Evolutionary conservation across 2,113 vertebrate species (phyloP).

Genomic region (Raja brachyura): DNA sequence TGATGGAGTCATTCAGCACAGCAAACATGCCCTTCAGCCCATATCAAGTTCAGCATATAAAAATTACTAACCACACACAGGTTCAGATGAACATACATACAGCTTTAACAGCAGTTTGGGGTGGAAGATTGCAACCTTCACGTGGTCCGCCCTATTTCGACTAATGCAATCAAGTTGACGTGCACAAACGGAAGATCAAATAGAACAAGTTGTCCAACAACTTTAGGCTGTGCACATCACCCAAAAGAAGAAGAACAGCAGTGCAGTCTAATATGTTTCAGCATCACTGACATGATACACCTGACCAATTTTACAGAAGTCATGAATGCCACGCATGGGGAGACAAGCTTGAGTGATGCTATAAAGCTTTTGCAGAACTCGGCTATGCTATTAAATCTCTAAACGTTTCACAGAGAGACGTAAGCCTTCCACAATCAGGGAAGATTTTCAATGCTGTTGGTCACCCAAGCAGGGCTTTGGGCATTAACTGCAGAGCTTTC

Average conservation of each 20-base stretch:
- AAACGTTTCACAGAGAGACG: background rate
- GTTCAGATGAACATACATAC: background rate
- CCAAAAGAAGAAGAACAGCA: too few relatives aligned
- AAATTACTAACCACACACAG: background rate
- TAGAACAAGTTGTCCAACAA: too few relatives aligned
- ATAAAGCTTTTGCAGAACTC: background rate
- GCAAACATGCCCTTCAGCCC: too few relatives aligned
- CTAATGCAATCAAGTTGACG: too few relatives aligned
- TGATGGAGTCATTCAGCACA: too few relatives aligned
- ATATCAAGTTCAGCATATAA: background rate
- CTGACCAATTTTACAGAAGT: background rate
- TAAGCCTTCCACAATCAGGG: background rate
- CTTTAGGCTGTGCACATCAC: too few relatives aligned
- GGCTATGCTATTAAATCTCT: background rate
- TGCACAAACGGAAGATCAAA: too few relatives aligned
- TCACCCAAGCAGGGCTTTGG: background rate
- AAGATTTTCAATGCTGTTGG: background rate
- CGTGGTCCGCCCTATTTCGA: too few relatives aligned
- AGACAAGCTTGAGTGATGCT: background rate
- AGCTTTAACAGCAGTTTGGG: background rate
- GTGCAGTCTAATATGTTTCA: too few relatives aligned
- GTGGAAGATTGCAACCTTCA: too few relatives aligned
- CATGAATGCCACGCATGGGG: too few relatives aligned
- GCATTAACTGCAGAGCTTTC: background rate
- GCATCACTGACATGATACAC: background rate